Conservation (phyloP, 2,113 vertebrate species). For the Lepus timidus region DNA sequence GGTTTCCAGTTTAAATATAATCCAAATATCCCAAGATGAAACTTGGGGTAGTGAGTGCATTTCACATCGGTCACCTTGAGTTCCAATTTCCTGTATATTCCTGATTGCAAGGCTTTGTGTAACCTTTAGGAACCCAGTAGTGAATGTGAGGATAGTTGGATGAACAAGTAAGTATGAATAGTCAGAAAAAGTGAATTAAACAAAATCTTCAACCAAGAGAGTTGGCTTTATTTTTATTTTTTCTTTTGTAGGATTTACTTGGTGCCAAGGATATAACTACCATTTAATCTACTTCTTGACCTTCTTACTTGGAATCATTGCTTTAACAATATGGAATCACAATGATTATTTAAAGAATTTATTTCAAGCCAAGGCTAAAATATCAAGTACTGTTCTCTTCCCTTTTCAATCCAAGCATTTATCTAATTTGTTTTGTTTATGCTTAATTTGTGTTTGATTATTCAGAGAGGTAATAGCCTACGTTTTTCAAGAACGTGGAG, state of each 20-base stretch:
- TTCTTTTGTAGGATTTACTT: neutral
- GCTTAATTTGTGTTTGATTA: slow-evolving; percentile 33
- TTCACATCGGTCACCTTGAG: neutral
- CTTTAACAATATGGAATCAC: neutral
- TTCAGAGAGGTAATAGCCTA: neutral
- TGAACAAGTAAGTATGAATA: neutral
- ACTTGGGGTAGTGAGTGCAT: no score
- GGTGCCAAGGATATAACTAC: neutral
- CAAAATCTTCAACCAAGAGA: neutral
- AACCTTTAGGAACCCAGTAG: neutral
- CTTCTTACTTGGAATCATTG: neutral
- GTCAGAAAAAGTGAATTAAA: neutral
- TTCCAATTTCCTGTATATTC: slow-evolving; percentile 5
- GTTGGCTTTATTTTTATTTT: neutral
- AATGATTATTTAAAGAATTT: neutral
- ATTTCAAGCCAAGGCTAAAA: neutral
- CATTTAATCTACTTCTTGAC: neutral
- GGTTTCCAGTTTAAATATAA: neutral
- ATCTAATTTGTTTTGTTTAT: slow-evolving; percentile 2
- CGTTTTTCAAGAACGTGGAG: neutral
- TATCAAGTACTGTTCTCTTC: neutral
- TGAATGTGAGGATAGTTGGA: neutral
- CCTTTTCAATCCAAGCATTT: neutral
- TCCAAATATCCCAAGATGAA: neutral
- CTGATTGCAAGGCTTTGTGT: neutral